A percentile compares a stretch with the other conserved stretches of the same genome.
Evolutionary conservation across 35 echinoderm and acorn worm species (phyloP).

Genomic region (Ophioderma brevispina): DNA sequence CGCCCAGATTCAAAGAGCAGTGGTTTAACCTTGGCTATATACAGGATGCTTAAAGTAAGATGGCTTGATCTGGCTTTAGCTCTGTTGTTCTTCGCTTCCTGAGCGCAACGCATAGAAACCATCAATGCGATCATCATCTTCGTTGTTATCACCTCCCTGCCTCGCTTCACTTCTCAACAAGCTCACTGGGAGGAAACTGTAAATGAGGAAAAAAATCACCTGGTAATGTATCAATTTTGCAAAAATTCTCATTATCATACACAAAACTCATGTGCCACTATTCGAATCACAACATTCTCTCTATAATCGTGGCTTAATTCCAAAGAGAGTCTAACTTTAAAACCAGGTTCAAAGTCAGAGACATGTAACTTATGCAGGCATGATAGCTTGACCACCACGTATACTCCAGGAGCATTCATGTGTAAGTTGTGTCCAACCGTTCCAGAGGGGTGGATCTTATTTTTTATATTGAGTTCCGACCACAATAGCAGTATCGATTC

Average conservation of each 20-base stretch:
- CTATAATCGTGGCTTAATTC: too few relatives aligned
- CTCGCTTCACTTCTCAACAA: conserved; percentile 81
- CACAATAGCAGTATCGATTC: too few relatives aligned
- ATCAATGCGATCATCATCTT: conserved; percentile 94
- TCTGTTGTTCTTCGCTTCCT: conserved; percentile 64
- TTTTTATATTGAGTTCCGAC: too few relatives aligned
- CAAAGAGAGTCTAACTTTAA: too few relatives aligned
- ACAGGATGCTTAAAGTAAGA: conserved; percentile 88
- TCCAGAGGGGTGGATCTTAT: too few relatives aligned
- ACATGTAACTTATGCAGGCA: too few relatives aligned
- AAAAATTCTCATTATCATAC: neutral
- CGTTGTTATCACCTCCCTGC: conserved; percentile 83
- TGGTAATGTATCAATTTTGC: neutral
- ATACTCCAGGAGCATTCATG: too few relatives aligned
- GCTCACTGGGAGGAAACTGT: conserved; percentile 81
- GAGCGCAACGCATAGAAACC: conserved; percentile 87
- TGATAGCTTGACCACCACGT: too few relatives aligned
- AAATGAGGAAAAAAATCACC: neutral
- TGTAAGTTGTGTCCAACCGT: too few relatives aligned
- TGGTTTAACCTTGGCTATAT: conserved; percentile 89
- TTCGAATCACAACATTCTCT: too few relatives aligned
- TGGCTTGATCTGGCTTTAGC: conserved; percentile 77
- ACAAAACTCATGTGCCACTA: neutral
- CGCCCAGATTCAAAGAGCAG: conserved; percentile 83
- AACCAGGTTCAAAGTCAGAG: too few relatives aligned